Conservation (phyloP, 1,140 invertebrate species). For the Bradynema listronoti region DNA sequence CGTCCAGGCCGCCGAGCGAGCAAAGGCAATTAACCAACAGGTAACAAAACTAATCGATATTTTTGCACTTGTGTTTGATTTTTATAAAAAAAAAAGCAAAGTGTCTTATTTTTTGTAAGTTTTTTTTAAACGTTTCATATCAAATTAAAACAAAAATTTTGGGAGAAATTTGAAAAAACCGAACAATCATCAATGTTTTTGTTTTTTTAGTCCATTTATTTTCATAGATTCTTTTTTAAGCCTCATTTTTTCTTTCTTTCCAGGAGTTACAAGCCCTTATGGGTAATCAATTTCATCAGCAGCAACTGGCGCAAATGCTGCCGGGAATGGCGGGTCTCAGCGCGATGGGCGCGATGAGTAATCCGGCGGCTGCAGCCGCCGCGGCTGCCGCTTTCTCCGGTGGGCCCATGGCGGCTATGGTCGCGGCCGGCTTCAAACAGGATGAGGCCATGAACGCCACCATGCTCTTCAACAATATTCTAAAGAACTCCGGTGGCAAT, state of each 20-base stretch:
- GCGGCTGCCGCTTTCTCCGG: slow-evolving; percentile 1
- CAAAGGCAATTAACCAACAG: slow-evolving; percentile 85
- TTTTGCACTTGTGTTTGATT: too few species aligned
- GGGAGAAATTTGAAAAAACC: too few species aligned
- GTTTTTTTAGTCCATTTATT: too few species aligned
- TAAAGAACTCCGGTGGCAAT: slow-evolving; percentile 16
- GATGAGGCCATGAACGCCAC: slow-evolving; percentile 44
- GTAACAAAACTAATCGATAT: too few species aligned
- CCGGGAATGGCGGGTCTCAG: slow-evolving; percentile 29
- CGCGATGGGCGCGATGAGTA: slow-evolving; percentile 16
- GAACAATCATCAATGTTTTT: too few species aligned
- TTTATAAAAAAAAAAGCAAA: background rate
- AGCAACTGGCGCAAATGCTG: slow-evolving; percentile 41
- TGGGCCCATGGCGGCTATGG: background rate
- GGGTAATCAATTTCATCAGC: slow-evolving; percentile 31
- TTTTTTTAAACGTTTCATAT: too few species aligned
- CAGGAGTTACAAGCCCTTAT: slow-evolving; percentile 60
- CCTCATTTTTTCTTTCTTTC: too few species aligned
- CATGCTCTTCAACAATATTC: slow-evolving; percentile 20
- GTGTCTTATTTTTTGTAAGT: too few species aligned
- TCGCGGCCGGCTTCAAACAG: slow-evolving; percentile 13
- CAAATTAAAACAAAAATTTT: too few species aligned
- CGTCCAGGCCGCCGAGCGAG: slow-evolving; percentile 89
- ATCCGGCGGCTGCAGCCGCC: slow-evolving; percentile 29
- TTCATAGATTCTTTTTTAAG: too few species aligned